A percentile compares a stretch with the other conserved stretches of the same genome.
phyloP scores from a whole-genome alignment of 2,888 invertebrate species.

The Tipula vernalis region DNA sequence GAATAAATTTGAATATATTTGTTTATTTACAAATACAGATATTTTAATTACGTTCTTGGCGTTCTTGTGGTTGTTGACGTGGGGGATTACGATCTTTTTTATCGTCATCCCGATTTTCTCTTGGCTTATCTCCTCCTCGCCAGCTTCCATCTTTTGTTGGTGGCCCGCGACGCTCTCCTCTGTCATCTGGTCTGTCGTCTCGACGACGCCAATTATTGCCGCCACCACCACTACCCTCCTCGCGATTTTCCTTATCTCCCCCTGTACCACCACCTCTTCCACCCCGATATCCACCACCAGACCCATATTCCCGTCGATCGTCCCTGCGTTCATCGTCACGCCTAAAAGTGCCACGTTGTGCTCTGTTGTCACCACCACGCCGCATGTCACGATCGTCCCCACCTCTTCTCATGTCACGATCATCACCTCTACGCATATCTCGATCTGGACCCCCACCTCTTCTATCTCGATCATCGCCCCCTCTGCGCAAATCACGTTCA shows the following conservation, averaged over 20 bases:
- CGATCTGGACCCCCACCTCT: constrained; percentile 20
- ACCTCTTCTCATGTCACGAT: constrained; percentile 25
- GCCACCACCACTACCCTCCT: constrained; percentile 18
- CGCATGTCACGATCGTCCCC: constrained; percentile 17
- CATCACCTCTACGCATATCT: constrained; percentile 25
- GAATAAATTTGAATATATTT: not conserved
- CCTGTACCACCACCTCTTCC: constrained; percentile 16
- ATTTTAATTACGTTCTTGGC: constrained; percentile 16
- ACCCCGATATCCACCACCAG: constrained; percentile 17
- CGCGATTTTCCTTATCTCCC: constrained; percentile 18
- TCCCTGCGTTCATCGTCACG: constrained; percentile 13
- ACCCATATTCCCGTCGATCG: constrained; percentile 21
- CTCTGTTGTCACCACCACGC: constrained; percentile 17
- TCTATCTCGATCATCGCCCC: constrained; percentile 19
- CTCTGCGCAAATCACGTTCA: not conserved
- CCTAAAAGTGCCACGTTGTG: constrained; percentile 15
- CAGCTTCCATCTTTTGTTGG: constrained; percentile 30
- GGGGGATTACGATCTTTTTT: constrained; percentile 26
- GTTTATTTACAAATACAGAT: not conserved
- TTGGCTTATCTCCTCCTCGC: constrained; percentile 29
- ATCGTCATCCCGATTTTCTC: constrained; percentile 27
- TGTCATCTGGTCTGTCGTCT: constrained; percentile 12
- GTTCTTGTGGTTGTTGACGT: constrained; percentile 27
- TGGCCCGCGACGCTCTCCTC: constrained; percentile 22
- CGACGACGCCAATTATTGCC: constrained; percentile 11